A percentile compares a stretch with the other conserved stretches of the same genome.
Evolutionary conservation across 2,888 invertebrate species (phyloP).

Genomic region (Ophion slaviceki): DNA sequence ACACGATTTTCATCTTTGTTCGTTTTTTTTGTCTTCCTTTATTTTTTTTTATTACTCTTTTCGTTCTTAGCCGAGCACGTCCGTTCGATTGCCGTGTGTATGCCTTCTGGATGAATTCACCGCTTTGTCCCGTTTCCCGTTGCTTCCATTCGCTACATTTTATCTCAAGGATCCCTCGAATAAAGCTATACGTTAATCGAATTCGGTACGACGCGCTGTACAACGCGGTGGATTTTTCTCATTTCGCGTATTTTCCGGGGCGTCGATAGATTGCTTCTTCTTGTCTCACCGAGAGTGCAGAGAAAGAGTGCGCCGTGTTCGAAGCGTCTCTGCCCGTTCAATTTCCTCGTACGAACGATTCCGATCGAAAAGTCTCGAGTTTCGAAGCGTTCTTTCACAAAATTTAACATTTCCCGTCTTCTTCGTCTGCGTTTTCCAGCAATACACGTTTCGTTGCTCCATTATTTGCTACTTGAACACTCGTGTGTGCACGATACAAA

Average conservation of each 20-base stretch:
- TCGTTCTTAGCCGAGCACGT: constrained; percentile 47
- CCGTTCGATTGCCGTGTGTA: constrained; percentile 35
- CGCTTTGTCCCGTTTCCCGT: constrained; percentile 2
- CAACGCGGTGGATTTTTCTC: constrained; percentile 76
- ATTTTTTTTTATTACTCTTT: constrained; percentile 66
- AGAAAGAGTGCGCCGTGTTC: constrained; percentile 77
- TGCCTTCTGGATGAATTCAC: constrained; percentile 8
- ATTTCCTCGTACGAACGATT: constrained; percentile 12
- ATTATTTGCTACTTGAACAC: constrained; percentile 6
- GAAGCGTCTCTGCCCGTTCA: constrained; percentile 57
- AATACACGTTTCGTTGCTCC: constrained; percentile 12
- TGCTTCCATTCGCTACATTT: constrained; percentile 28
- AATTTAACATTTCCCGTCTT: background rate
- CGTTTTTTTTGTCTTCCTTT: constrained; percentile 46
- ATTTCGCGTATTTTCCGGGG: constrained; percentile 63
- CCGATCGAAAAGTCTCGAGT: constrained; percentile 64
- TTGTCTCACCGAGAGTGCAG: constrained; percentile 74
- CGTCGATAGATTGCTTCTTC: constrained; percentile 60
- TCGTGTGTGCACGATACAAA: constrained; percentile 8
- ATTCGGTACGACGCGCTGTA: constrained; percentile 81
- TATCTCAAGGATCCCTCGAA: constrained; percentile 70
- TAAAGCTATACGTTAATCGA: constrained; percentile 75
- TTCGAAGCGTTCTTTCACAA: constrained; percentile 69
- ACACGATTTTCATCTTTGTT: constrained; percentile 66
- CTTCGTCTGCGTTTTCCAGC: constrained; percentile 2